These are phyloP conservation scores for Pachyseris speciosa DNA, from an alignment of 64 coral and sea anemone genomes.

Conservation along the genomic window DNA sequence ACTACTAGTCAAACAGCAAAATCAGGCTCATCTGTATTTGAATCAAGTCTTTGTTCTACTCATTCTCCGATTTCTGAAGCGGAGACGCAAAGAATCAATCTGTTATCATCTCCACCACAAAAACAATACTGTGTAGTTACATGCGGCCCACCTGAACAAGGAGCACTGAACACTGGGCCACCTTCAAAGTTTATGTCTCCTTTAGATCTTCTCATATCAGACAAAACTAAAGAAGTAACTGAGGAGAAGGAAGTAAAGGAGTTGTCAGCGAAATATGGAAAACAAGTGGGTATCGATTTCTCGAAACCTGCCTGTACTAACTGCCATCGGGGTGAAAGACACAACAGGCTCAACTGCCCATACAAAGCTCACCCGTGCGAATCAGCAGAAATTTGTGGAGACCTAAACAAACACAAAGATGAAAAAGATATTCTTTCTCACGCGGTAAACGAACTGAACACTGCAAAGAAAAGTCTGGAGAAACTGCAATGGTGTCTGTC, in stretches of 20 bases:
- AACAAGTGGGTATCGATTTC: too few relatives aligned
- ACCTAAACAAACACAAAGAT: slow-evolving; percentile 22
- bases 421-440: slow-evolving; percentile 12
- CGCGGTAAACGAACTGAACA: background rate
- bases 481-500: background rate
- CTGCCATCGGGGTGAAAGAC: slow-evolving; percentile 23
- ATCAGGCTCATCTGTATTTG: too few relatives aligned
- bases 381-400: slow-evolving; percentile 38
- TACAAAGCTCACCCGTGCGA: slow-evolving; percentile 48
- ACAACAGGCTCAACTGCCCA: slow-evolving; percentile 47
- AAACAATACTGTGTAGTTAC: background rate
- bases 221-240: background rate
- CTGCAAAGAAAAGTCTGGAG: background rate
- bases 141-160: too few relatives aligned
- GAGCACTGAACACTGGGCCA: too few relatives aligned
- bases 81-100: too few relatives aligned
- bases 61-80: too few relatives aligned
- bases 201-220: background rate
- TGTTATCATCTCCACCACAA: background rate
- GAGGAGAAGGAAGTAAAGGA: background rate
- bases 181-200: too few relatives aligned
- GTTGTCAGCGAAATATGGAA: too few relatives aligned
- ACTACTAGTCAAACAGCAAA: too few relatives aligned
- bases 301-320: too few relatives aligned
- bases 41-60: too few relatives aligned